phyloP scores from a whole-genome alignment of 2,888 invertebrate species.

The Drosophila antonietae region DNA sequence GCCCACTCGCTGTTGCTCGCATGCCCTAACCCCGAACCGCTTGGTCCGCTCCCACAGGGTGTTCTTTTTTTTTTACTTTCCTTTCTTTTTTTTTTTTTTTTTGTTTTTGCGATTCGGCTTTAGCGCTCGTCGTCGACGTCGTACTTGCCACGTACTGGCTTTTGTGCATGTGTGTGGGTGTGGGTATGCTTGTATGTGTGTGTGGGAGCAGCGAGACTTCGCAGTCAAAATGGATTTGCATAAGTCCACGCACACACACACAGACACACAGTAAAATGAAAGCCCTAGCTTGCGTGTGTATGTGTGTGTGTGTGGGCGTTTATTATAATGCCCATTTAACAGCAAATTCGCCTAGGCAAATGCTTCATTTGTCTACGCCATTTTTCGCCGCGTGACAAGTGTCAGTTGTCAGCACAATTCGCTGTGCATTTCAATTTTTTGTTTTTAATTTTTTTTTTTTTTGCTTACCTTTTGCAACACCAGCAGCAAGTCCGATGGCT shows the following conservation, averaged over 20 bases:
- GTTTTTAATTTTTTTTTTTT: slow-evolving; percentile 20
- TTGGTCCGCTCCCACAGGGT: slow-evolving; percentile 60
- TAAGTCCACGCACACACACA: slow-evolving; percentile 46
- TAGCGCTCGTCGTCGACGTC: slow-evolving; percentile 31
- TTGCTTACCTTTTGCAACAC: slow-evolving; percentile 81
- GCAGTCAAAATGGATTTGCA: slow-evolving; percentile 74
- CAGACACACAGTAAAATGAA: slow-evolving; percentile 24
- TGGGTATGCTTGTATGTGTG: slow-evolving; percentile 29
- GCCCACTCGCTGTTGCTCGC: slow-evolving; percentile 2
- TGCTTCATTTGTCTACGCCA: slow-evolving; percentile 53
- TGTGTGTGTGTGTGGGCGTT: slow-evolving; percentile 48
- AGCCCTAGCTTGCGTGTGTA: not conserved
- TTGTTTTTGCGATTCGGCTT: slow-evolving; percentile 65
- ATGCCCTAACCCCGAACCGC: slow-evolving; percentile 16
- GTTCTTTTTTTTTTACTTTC: slow-evolving; percentile 26
- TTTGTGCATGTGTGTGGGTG: slow-evolving; percentile 23
- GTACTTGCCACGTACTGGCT: slow-evolving; percentile 25
- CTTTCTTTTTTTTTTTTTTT: slow-evolving; percentile 37
- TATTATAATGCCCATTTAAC: slow-evolving; percentile 70
- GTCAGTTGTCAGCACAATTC: slow-evolving; percentile 39
- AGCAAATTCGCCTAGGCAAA: slow-evolving; percentile 47
- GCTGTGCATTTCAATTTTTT: slow-evolving; percentile 16
- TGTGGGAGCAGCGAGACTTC: slow-evolving; percentile 49
- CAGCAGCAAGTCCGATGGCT: slow-evolving; percentile 81
- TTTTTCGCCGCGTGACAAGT: slow-evolving; percentile 69